Evolutionary conservation across 2,888 invertebrate species (phyloP), one percentile per base, ranked within the genome.

Genomic region (Scrobipalpa atriplicella): DNA sequence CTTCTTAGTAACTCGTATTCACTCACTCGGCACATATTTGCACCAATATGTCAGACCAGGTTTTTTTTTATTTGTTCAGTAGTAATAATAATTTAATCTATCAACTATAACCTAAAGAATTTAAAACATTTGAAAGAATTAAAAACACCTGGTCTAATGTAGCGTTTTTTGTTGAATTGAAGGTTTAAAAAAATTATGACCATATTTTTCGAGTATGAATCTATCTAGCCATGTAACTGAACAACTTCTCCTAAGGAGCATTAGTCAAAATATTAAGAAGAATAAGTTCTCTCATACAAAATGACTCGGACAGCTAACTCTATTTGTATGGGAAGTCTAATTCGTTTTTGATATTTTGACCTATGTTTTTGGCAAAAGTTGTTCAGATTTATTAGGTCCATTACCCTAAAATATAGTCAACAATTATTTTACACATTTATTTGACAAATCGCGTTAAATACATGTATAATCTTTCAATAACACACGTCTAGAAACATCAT

Each of bases 11-110:
- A 11, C 29, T 6, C 16, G 5, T 38, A 36, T 38, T 0, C 36
- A 38, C 16, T n/a, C 58, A 29, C 58, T 29, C 29, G 29, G 29
- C 29, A 38, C 58, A 58, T 0, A 47, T 47, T 54, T 54, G 58
- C 58, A 58, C 58, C 58, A 58, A 38, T 29, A 21, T n/a, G 29
- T 38, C n/a, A 58, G 58, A 58, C 58, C 58, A 58, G 58, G 58
- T 13, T 38, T 58, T 54, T 18, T 18, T 21, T 54, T 18, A 7
- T 54, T 54, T 54, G 54, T 54, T 54, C 54, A 54, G 16, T 21
- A 54, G 19, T 54, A 54, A 54, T 54, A 54, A 54, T 54, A 54
- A 54, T 54, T 54, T 54, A 54, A 54, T 16, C 56, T 29, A 58
- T n/a, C n/a, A 38, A 58, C 58, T 58, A 58, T 38, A 9, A 11